phyloP scores from a whole-genome alignment of 35 echinoderm and acorn worm genomes.

The Diadema setosum region DNA sequence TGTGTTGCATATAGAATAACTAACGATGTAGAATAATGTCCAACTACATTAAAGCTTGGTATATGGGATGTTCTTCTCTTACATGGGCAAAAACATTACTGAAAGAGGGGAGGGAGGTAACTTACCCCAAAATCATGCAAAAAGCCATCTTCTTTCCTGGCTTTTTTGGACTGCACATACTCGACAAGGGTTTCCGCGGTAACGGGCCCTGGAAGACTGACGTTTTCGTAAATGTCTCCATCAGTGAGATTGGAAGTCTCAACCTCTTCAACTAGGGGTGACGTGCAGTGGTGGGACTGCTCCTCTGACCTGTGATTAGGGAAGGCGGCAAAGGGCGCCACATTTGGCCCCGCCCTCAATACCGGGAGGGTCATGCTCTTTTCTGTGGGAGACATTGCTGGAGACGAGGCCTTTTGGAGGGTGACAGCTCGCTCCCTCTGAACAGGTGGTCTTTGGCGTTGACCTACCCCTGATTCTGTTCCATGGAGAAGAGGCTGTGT shows the following conservation, averaged over 20 bases:
- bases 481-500: too few species aligned
- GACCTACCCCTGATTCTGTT: too few species aligned
- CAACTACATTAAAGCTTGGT: not conserved
- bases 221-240: not conserved
- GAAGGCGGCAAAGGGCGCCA: not conserved
- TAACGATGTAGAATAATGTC: not conserved
- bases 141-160: not conserved
- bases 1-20: not conserved
- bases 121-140: slow-evolving; percentile 4
- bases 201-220: not conserved
- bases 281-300: not conserved
- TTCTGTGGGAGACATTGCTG: not conserved
- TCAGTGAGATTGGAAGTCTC: not conserved
- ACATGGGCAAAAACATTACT: not conserved
- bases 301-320: not conserved
- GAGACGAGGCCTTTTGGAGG: not conserved
- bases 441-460: too few species aligned
- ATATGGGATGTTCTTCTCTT: not conserved
- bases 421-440: not conserved
- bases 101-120: not conserved
- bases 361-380: not conserved
- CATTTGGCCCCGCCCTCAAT: not conserved
- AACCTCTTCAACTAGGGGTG: not conserved
- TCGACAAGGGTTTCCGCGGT: not conserved
- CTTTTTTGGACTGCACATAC: not conserved